Conservation (phyloP, 2,888 invertebrate genomes). For the Cabera pusaria region DNA sequence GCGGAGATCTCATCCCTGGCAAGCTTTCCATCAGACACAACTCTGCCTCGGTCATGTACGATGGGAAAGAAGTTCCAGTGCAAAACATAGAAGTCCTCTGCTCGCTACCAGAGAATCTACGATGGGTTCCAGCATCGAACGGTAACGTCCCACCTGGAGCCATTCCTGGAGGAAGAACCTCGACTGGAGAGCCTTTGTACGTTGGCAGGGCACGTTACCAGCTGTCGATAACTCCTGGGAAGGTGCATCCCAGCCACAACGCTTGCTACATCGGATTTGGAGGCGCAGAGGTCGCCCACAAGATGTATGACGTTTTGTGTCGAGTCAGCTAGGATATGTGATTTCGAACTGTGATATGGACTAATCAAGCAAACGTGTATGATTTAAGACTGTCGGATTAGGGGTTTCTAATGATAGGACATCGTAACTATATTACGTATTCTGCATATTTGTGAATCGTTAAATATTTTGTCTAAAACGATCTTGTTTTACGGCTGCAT, state of each 20-base stretch:
- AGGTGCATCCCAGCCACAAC: constrained; percentile 73
- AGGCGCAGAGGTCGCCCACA: constrained; percentile 66
- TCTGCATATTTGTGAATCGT: too few relatives aligned
- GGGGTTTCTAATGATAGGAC: constrained; percentile 4
- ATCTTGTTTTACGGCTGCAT: too few relatives aligned
- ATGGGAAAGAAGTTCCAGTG: constrained; percentile 68
- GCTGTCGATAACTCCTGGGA: constrained; percentile 83
- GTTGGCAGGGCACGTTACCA: constrained; percentile 83
- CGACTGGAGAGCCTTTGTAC: constrained; percentile 74
- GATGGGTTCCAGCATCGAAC: constrained; percentile 81
- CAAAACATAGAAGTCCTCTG: constrained; percentile 74
- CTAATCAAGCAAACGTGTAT: neutral
- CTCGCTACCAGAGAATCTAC: constrained; percentile 57
- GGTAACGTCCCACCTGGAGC: constrained; percentile 81
- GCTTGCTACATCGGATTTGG: constrained; percentile 69
- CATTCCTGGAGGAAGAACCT: constrained; percentile 77
- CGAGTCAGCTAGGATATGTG: constrained; percentile 50
- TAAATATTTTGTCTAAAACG: too few relatives aligned
- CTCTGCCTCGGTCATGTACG: constrained; percentile 62
- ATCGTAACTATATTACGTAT: too few relatives aligned
- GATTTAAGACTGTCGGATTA: constrained; percentile 10
- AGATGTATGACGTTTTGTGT: constrained; percentile 72
- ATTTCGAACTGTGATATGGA: constrained; percentile 7
- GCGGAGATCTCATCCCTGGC: constrained; percentile 74
- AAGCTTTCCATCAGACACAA: constrained; percentile 72